phyloP scores from a whole-genome alignment of 2,888 invertebrate genomes.

The Brenthis ino region DNA sequence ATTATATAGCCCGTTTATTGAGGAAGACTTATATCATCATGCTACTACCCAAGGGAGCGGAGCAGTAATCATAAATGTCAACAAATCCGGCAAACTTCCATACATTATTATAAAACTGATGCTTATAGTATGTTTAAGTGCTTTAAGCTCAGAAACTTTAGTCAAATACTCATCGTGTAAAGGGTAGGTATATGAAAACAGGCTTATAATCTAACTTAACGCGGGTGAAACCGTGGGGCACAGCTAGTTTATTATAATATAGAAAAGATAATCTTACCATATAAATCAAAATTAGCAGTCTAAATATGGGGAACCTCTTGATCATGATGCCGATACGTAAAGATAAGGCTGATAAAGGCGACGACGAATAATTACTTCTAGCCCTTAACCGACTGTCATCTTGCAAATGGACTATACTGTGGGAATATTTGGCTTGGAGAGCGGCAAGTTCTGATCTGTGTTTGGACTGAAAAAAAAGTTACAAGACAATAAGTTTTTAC shows the following conservation, averaged over 20 bases:
- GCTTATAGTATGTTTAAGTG: too few species aligned
- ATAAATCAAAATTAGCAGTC: slow-evolving; percentile 91
- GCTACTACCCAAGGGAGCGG: too few species aligned
- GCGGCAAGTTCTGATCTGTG: slow-evolving; percentile 53
- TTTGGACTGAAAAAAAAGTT: slow-evolving; percentile 39
- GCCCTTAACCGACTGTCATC: slow-evolving; percentile 48
- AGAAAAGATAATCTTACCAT: slow-evolving; percentile 82
- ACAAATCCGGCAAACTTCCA: too few species aligned
- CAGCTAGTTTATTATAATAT: background rate
- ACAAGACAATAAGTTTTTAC: background rate
- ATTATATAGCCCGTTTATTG: too few species aligned
- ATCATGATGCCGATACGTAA: slow-evolving; percentile 90
- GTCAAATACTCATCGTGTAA: too few species aligned
- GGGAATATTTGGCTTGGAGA: slow-evolving; percentile 48
- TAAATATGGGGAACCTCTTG: slow-evolving; percentile 90
- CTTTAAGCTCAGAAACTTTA: too few species aligned
- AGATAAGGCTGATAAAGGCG: slow-evolving; percentile 78
- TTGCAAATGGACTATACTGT: slow-evolving; percentile 64
- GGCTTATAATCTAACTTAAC: too few species aligned
- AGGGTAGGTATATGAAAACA: too few species aligned
- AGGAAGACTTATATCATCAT: too few species aligned
- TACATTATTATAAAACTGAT: too few species aligned
- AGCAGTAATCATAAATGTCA: too few species aligned
- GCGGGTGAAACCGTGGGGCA: too few species aligned
- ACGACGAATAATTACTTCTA: slow-evolving; percentile 36